These are phyloP conservation scores for Pagrus major DNA, from an alignment of 2,113 vertebrate genomes.

Conservation along the genomic window DNA sequence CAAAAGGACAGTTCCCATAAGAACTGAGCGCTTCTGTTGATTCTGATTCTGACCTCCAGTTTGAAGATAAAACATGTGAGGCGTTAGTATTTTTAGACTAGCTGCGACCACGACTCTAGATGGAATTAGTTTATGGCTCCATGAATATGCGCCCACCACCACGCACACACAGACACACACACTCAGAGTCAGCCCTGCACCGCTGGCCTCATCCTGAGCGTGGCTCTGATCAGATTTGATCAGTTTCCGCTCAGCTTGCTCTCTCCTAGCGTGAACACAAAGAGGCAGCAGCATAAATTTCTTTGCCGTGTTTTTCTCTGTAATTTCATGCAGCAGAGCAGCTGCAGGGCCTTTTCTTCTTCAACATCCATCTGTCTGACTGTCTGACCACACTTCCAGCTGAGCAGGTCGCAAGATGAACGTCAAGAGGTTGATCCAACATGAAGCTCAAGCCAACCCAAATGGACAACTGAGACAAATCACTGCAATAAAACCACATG, in stretches of 20 bases:
- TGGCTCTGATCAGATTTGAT: slow-evolving; percentile 75
- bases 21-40: slow-evolving; percentile 13
- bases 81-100: slow-evolving; percentile 67
- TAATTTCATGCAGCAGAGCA: slow-evolving; percentile 66
- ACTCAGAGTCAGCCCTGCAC: slow-evolving; percentile 29
- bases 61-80: slow-evolving; percentile 51
- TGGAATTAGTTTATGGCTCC: slow-evolving; percentile 69
- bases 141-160: slow-evolving; percentile 47
- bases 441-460: slow-evolving; percentile 3
- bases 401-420: slow-evolving; percentile 49
- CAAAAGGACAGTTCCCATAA: neutral
- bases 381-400: slow-evolving; percentile 18
- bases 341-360: slow-evolving; percentile 61
- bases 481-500: neutral
- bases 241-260: slow-evolving; percentile 77
- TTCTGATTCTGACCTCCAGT: slow-evolving; percentile 31
- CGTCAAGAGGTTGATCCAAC: slow-evolving; percentile 31
- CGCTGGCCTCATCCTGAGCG: slow-evolving; percentile 66
- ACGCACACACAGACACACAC: slow-evolving; percentile 12
- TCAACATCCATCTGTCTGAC: slow-evolving; percentile 3
- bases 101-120: slow-evolving; percentile 59
- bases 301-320: slow-evolving; percentile 37
- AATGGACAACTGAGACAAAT: neutral
- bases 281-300: slow-evolving; percentile 73
- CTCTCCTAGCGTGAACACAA: slow-evolving; percentile 66